Evolutionary conservation across 2,888 invertebrate genomes (phyloP).

Genomic region (Drosophila mimica): DNA sequence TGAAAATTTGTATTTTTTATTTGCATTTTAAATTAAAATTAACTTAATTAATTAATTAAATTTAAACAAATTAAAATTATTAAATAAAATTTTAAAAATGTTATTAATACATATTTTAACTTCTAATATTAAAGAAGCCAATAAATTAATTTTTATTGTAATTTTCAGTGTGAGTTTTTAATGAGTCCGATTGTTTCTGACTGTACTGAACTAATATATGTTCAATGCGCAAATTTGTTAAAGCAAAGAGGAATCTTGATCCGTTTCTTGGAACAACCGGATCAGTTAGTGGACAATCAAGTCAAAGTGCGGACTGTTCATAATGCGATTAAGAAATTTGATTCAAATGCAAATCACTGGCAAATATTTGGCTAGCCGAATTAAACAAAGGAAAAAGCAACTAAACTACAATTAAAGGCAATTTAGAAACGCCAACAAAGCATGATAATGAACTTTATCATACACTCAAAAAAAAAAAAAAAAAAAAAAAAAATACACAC

Average conservation of each 20-base stretch:
- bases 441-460: slow-evolving; percentile 62
- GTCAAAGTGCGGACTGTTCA: slow-evolving; percentile 4
- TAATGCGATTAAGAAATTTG: slow-evolving; percentile 22
- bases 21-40: too few species aligned
- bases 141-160: neutral
- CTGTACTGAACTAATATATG: neutral
- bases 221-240: neutral
- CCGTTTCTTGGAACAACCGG: slow-evolving; percentile 2
- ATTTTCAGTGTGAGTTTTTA: neutral
- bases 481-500: neutral
- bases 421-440: slow-evolving; percentile 57
- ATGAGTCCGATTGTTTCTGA: neutral
- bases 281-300: neutral
- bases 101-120: neutral
- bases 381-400: slow-evolving; percentile 11
- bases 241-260: neutral
- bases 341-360: slow-evolving; percentile 37
- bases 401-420: slow-evolving; percentile 60
- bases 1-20: neutral
- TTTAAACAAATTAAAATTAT: neutral
- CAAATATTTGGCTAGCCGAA: slow-evolving; percentile 21
- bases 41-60: too few species aligned
- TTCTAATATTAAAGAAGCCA: neutral
- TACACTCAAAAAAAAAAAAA: neutral
- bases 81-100: neutral